A percentile compares a stretch with the other conserved stretches of the same genome.
phyloP scores from a whole-genome alignment of 2,113 vertebrate species.

The Paratilapia polleni region DNA sequence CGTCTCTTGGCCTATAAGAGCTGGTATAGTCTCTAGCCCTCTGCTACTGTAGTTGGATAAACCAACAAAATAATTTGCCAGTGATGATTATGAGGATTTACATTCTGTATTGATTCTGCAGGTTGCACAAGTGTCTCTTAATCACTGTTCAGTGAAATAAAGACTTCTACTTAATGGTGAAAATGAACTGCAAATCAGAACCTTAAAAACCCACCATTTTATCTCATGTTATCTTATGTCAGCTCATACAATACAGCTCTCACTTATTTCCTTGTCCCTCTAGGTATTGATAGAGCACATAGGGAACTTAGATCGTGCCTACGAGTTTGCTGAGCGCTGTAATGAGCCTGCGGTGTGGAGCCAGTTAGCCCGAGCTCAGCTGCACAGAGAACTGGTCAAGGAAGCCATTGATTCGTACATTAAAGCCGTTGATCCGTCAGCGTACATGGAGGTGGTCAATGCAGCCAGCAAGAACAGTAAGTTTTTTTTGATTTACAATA shows the following conservation, averaged over 20 bases:
- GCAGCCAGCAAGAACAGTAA: conserved; percentile 89
- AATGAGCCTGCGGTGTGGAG: conserved; percentile 91
- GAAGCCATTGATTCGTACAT: conserved; percentile 93
- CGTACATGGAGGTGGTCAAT: conserved; percentile 90
- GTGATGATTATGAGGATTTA: background rate
- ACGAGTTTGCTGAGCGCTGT: conserved; percentile 90
- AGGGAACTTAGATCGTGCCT: conserved; percentile 89
- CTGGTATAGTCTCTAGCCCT: background rate
- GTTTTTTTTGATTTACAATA: conserved; percentile 46
- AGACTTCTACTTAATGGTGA: background rate
- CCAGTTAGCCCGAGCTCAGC: conserved; percentile 88
- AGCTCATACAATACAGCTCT: background rate
- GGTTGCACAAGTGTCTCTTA: background rate
- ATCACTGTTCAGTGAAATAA: background rate
- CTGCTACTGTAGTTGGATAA: background rate
- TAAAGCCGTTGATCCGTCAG: conserved; percentile 88
- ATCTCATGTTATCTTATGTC: background rate
- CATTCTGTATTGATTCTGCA: too few relatives aligned
- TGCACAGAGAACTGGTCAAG: conserved; percentile 90
- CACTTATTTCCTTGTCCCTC: background rate
- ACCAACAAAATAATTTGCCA: background rate
- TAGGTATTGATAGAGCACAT: conserved; percentile 93
- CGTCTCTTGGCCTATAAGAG: background rate
- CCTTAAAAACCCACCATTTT: background rate
- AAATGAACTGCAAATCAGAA: rapidly evolving